A percentile compares a stretch with the other conserved stretches of the same genome.
These are phyloP conservation scores for Alligator mississippiensis DNA, from an alignment of 2,113 vertebrate species.

Conservation along the genomic window DNA sequence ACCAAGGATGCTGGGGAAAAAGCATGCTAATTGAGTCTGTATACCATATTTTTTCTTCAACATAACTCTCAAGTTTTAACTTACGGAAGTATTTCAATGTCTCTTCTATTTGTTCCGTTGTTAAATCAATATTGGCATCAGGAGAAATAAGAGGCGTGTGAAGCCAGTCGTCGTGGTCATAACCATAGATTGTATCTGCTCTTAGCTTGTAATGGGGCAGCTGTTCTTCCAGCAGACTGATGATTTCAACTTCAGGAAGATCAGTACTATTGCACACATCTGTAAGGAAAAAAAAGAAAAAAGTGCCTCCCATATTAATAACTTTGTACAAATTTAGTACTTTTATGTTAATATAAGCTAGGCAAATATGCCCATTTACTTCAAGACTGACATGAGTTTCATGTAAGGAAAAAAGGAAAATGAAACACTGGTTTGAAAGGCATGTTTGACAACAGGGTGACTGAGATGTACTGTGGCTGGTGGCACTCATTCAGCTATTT, in stretches of 20 bases:
- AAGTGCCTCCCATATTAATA: background rate
- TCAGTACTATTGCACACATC: conserved; percentile 99
- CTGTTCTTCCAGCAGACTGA: conserved; percentile 97
- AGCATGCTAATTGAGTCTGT: background rate
- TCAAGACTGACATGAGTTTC: background rate
- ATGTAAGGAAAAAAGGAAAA: background rate
- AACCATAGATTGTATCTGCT: conserved; percentile 96
- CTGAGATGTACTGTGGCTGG: too few relatives aligned
- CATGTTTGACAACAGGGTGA: too few relatives aligned
- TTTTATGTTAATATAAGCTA: background rate
- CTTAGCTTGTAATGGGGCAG: conserved; percentile 96
- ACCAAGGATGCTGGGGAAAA: background rate
- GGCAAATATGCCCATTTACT: background rate
- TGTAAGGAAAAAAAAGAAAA: conserved; percentile 56
- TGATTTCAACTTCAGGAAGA: conserved; percentile 98
- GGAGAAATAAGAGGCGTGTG: conserved; percentile 94
- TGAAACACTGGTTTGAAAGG: background rate
- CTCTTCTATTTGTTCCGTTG: conserved; percentile 96
- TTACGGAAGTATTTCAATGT: conserved; percentile 99
- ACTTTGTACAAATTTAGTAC: background rate
- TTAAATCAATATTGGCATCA: conserved; percentile 89
- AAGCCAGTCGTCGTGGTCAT: conserved; percentile 98
- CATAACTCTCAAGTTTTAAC: conserved; percentile 58
- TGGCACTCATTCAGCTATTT: background rate
- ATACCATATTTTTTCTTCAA: background rate